These are phyloP conservation scores for Cataglyphis cursor DNA, from an alignment of 2,888 invertebrate species.

Conservation along the genomic window DNA sequence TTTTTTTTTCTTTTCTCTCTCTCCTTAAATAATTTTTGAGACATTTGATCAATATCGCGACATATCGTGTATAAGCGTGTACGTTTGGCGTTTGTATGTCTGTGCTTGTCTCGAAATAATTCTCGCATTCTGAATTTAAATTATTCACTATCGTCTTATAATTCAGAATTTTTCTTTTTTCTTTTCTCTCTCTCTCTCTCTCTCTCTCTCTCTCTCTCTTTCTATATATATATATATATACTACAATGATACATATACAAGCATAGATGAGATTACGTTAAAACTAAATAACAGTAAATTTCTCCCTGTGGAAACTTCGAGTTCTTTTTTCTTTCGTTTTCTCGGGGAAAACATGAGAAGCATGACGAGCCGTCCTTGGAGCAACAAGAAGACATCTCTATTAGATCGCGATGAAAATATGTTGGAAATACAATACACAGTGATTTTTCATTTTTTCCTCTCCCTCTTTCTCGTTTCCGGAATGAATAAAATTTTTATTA, in stretches of 20 bases:
- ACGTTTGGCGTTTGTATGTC: not conserved
- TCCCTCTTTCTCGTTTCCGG: conserved; percentile 10
- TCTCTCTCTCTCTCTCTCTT: not conserved
- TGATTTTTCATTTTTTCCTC: conserved; percentile 29
- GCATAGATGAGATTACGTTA: conserved; percentile 34
- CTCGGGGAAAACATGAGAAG: conserved; percentile 7
- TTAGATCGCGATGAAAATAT: conserved; percentile 27
- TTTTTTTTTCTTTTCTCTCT: not conserved
- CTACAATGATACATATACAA: conserved; percentile 8
- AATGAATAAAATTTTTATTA: conserved; percentile 46
- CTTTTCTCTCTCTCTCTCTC: not conserved
- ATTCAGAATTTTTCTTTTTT: not conserved
- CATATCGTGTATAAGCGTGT: too few relatives aligned
- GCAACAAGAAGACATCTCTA: conserved; percentile 38
- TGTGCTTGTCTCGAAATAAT: not conserved
- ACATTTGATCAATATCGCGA: conserved; percentile 1
- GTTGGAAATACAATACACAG: conserved; percentile 7
- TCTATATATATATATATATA: not conserved
- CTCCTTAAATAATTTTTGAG: conserved; percentile 16
- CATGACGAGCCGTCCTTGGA: conserved; percentile 36
- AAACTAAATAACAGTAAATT: conserved; percentile 51
- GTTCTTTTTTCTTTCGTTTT: conserved; percentile 14
- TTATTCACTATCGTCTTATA: not conserved
- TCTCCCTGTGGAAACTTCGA: conserved; percentile 18
- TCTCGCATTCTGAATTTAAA: not conserved